Evolutionary conservation across 1,140 invertebrate genomes (phyloP), one percentile per base, ranked within the genome.

Genomic region (Neocloeon triangulifer): DNA sequence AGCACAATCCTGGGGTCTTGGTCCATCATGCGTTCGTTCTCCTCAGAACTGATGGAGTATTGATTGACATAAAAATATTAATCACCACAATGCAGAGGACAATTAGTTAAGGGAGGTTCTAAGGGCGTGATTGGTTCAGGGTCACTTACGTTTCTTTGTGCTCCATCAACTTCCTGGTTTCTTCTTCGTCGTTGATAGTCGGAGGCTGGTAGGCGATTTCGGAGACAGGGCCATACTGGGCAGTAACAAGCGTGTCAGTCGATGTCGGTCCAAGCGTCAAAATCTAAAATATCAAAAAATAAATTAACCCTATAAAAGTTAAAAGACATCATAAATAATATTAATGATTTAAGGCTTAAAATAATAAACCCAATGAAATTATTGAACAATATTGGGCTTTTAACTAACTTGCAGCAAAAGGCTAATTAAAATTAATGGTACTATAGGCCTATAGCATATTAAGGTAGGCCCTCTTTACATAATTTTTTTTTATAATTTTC

Each of bases 151-250:
- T 62, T 35, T 72, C 69, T 47, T 70, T 70, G 43, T 64, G 65
- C 39, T 70, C 48, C 69, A 73, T 73, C 38, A 73, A 54, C 43
- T 69, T 69, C 39, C 66, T 59, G 41, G 64, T 62, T 46, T 71
- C 68, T 37, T 58, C 55, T 33, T 69, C 66, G 36, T 67, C 64
- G 10, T 39, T 33, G 4, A 45, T 39, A 3, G 60, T 48, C 4
- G 64, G 60, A 14, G 66, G 67, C 36, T 55, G 53, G 42, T 59
- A 59, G 12, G 55, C 46, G n/a, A 69, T 61, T 44, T 73, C 69
- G 8, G 65, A 61, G 4, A 71, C 64, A 1, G 67, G 67, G 25
- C 63, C 66, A 50, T 73, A 71, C 50, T 71, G 68, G 16, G 68
- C 66, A n/a, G 43, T 38, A 3, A 65, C 59, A 20, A 73, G 67